Conservation (phyloP, 2,888 invertebrate species). For the Drepana falcataria region DNA sequence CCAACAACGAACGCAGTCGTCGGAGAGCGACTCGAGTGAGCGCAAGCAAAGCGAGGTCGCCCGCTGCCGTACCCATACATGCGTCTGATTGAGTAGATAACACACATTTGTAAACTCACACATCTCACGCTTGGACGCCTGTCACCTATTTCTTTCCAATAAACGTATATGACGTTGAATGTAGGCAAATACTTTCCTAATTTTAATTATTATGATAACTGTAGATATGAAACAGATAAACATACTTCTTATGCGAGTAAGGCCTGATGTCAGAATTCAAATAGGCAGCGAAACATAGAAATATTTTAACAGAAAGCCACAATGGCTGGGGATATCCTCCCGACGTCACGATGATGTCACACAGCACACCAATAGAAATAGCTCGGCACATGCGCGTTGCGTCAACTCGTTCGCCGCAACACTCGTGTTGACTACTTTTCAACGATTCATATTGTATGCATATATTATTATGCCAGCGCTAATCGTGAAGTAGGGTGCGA, state of each 20-base stretch:
- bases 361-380: conserved; percentile 64
- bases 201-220: no score
- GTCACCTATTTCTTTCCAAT: conserved; percentile 14
- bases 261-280: no score
- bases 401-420: conserved; percentile 54
- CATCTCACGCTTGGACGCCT: conserved; percentile 26
- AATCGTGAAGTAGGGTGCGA: neutral
- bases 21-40: conserved; percentile 61
- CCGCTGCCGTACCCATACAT: conserved; percentile 51
- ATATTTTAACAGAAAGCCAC: conserved; percentile 5
- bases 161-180: neutral
- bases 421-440: conserved; percentile 33
- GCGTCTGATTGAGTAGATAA: conserved; percentile 45
- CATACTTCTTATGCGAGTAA: no score
- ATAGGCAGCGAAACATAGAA: conserved; percentile 6
- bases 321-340: conserved; percentile 67
- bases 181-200: no score
- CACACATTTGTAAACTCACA: conserved; percentile 36
- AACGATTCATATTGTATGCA: conserved; percentile 13
- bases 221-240: no score
- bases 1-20: conserved; percentile 64
- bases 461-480: neutral
- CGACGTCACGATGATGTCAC: conserved; percentile 75
- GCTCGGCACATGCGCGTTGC: conserved; percentile 70
- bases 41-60: conserved; percentile 71